These are phyloP conservation scores for Drosophila willistoni DNA, from an alignment of 1,140 invertebrate species.

Conservation along the genomic window DNA sequence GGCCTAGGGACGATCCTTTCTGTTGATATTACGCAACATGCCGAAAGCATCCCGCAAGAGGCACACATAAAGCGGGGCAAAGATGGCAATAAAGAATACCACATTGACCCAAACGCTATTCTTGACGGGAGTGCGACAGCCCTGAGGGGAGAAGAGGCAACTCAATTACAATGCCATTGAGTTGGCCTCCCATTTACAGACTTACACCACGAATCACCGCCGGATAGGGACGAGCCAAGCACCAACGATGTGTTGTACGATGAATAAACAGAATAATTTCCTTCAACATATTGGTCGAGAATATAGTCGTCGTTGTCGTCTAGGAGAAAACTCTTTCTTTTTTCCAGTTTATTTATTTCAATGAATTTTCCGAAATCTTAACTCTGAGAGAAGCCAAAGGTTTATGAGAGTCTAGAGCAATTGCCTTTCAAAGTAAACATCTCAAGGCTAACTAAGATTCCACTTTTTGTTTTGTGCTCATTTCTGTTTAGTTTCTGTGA, in stretches of 20 bases:
- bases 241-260: slow-evolving; percentile 44
- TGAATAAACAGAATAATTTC: slow-evolving; percentile 59
- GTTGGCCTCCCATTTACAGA: neutral
- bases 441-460: slow-evolving; percentile 32
- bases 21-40: slow-evolving; percentile 40
- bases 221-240: slow-evolving; percentile 29
- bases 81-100: slow-evolving; percentile 67
- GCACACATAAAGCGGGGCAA: slow-evolving; percentile 67
- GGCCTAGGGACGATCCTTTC: slow-evolving; percentile 20
- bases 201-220: slow-evolving; percentile 42
- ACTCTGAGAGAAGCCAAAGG: slow-evolving; percentile 31
- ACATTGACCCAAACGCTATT: slow-evolving; percentile 51
- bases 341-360: neutral
- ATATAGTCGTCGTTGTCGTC: neutral
- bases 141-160: slow-evolving; percentile 22
- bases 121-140: slow-evolving; percentile 37
- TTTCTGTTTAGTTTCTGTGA: slow-evolving; percentile 66
- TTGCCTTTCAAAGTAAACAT: neutral
- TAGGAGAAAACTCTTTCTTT: neutral
- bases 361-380: slow-evolving; percentile 23
- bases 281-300: slow-evolving; percentile 55
- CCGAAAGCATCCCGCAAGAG: slow-evolving; percentile 56
- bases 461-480: neutral
- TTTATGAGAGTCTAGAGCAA: neutral
- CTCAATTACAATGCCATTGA: too few relatives aligned